phyloP scores from a whole-genome alignment of 2,797 vertebrate species.

The Lepus oiostolus region DNA sequence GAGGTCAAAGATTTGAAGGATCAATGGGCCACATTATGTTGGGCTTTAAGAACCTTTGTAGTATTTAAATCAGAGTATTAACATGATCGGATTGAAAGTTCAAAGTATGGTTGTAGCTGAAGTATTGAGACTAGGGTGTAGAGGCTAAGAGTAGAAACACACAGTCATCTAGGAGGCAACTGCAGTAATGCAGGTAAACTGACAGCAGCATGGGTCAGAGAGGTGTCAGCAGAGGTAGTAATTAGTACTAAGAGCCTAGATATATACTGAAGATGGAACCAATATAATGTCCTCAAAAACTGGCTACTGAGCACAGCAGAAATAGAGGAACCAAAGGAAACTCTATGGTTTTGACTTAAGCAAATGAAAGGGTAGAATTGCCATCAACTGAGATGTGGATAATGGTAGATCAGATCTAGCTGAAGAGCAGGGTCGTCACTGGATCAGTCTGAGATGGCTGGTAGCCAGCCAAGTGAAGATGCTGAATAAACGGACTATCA shows the following conservation, averaged over 20 bases:
- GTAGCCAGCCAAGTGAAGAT: neutral
- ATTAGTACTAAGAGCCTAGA: neutral
- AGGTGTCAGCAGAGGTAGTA: neutral
- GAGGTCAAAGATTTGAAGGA: neutral
- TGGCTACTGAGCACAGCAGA: neutral
- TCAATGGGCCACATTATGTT: neutral
- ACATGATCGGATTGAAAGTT: neutral
- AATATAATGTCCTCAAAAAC: neutral
- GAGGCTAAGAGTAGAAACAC: neutral
- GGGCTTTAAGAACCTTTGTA: neutral
- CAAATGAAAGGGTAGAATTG: neutral
- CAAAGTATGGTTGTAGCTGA: neutral
- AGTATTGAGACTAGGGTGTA: neutral
- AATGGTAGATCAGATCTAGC: neutral
- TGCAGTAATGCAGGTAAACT: neutral
- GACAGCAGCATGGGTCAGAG: too few relatives aligned
- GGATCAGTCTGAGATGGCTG: neutral
- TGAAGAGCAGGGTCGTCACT: rapidly evolving
- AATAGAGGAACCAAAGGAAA: neutral
- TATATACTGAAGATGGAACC: neutral
- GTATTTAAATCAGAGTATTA: neutral
- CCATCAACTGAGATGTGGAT: neutral
- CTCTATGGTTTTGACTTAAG: neutral
- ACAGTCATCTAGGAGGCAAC: neutral
- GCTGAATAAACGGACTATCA: neutral